Evolutionary conservation across 2,797 vertebrate genomes (phyloP).

Genomic region (Sebastes hopkinsi): DNA sequence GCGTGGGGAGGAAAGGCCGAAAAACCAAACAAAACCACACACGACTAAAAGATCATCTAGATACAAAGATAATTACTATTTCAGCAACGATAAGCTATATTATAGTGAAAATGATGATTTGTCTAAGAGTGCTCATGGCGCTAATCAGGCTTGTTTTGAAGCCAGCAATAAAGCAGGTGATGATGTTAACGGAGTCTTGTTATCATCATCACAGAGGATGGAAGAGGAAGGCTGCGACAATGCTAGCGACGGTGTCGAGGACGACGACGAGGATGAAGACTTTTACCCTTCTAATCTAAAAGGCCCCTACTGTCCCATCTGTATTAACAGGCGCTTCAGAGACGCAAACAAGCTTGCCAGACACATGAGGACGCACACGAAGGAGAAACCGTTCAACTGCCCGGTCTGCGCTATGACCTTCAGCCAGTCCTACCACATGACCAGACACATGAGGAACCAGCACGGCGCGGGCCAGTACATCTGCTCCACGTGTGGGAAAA

Average conservation of each 20-base stretch:
- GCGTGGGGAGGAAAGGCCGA: slow-evolving; percentile 7
- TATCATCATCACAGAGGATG: not conserved
- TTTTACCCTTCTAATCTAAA: not conserved
- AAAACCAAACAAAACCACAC: not conserved
- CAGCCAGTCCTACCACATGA: slow-evolving; percentile 76
- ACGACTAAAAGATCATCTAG: not conserved
- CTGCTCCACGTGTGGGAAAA: slow-evolving; percentile 61
- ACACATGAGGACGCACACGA: slow-evolving; percentile 74
- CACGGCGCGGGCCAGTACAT: slow-evolving; percentile 51
- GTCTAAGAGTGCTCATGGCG: not conserved
- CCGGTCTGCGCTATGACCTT: slow-evolving; percentile 52
- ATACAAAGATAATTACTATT: slow-evolving; percentile 38
- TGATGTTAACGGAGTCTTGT: not conserved
- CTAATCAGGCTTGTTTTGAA: not conserved
- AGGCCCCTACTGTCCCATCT: slow-evolving; percentile 57
- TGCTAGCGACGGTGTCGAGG: not conserved
- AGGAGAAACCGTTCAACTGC: slow-evolving; percentile 73
- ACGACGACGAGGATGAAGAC: not conserved
- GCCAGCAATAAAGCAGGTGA: not conserved
- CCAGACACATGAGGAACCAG: slow-evolving; percentile 69
- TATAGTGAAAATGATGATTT: not conserved
- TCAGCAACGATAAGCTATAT: slow-evolving; percentile 14
- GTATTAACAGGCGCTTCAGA: slow-evolving; percentile 44
- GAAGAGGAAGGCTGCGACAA: slow-evolving; percentile 7
- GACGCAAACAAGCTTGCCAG: slow-evolving; percentile 60